Evolutionary conservation across 1,140 invertebrate species (phyloP).

Genomic region (Brachionus koreanus): DNA sequence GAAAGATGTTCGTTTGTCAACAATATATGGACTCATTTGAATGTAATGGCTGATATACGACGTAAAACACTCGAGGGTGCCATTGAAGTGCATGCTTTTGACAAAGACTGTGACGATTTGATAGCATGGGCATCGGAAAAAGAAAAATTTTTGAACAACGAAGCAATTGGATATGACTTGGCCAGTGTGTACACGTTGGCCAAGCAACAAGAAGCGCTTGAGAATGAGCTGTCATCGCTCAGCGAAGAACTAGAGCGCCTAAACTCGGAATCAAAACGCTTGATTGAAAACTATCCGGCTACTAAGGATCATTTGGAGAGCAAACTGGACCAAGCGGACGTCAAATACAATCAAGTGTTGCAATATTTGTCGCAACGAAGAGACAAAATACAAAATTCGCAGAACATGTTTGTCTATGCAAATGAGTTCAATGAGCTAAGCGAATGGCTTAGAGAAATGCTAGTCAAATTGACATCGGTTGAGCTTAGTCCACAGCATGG

Average conservation of each 20-base stretch:
- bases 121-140: slow-evolving; percentile 31
- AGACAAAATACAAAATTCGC: slow-evolving; percentile 32
- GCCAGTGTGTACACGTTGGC: slow-evolving; percentile 40
- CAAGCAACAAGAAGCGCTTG: slow-evolving; percentile 37
- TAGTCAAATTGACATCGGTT: slow-evolving; percentile 2
- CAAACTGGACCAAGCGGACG: slow-evolving; percentile 16
- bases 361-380: not conserved
- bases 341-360: not conserved
- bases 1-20: not conserved
- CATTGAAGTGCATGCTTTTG: slow-evolving; percentile 35
- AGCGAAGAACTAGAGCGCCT: slow-evolving; percentile 33
- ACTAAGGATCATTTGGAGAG: slow-evolving; percentile 40
- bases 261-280: slow-evolving; percentile 27
- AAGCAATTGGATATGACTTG: slow-evolving; percentile 42
- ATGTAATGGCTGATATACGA: not conserved
- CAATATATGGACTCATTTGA: not conserved
- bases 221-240: not conserved
- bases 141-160: slow-evolving; percentile 19
- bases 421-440: slow-evolving; percentile 39
- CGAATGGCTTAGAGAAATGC: slow-evolving; percentile 32
- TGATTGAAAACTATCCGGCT: slow-evolving; percentile 6
- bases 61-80: slow-evolving; percentile 6
- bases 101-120: slow-evolving; percentile 42
- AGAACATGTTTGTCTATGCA: slow-evolving; percentile 16
- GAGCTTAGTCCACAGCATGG: not conserved